Percentiles rank a stretch among this genome's conserved stretches.
These are phyloP conservation scores for Papilio aristodemus DNA, from an alignment of 1,140 invertebrate species.

Conservation along the genomic window DNA sequence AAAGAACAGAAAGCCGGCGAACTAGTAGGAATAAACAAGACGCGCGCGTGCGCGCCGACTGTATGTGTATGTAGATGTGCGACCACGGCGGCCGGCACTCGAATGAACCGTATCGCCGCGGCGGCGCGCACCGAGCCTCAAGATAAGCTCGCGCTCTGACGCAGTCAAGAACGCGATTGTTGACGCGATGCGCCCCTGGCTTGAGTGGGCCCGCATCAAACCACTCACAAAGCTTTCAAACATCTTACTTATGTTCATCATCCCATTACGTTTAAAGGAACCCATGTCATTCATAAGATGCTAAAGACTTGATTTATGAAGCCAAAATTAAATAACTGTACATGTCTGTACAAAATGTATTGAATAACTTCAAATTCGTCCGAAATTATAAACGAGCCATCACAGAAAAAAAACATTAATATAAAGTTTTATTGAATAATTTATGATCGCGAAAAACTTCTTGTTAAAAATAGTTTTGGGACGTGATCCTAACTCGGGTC, in stretches of 20 bases:
- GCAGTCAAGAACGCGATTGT: conserved; percentile 61
- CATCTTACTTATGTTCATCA: conserved; percentile 19
- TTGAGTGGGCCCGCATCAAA: conserved; percentile 59
- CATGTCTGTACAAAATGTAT: neutral
- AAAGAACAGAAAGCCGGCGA: conserved; percentile 29
- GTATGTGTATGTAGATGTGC: conserved; percentile 33
- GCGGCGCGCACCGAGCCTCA: conserved; percentile 44
- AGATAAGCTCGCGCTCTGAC: conserved; percentile 66
- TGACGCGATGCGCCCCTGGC: conserved; percentile 67
- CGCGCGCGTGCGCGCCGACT: conserved; percentile 38
- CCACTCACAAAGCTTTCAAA: conserved; percentile 49
- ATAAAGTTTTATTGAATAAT: neutral
- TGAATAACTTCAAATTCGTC: neutral
- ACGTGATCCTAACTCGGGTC: neutral
- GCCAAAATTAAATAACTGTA: neutral
- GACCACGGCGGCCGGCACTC: conserved; percentile 50
- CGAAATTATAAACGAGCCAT: neutral
- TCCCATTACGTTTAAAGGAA: neutral
- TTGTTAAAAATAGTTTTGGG: conserved; percentile 22
- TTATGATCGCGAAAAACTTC: neutral
- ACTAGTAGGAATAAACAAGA: conserved; percentile 60
- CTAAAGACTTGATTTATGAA: neutral
- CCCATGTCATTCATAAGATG: neutral
- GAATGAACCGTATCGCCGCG: conserved; percentile 56
- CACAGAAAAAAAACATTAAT: neutral